Evolutionary conservation across 2,797 vertebrate species (phyloP), one percentile per base, ranked within the genome.

Genomic region (Lophotriccus pileatus): DNA sequence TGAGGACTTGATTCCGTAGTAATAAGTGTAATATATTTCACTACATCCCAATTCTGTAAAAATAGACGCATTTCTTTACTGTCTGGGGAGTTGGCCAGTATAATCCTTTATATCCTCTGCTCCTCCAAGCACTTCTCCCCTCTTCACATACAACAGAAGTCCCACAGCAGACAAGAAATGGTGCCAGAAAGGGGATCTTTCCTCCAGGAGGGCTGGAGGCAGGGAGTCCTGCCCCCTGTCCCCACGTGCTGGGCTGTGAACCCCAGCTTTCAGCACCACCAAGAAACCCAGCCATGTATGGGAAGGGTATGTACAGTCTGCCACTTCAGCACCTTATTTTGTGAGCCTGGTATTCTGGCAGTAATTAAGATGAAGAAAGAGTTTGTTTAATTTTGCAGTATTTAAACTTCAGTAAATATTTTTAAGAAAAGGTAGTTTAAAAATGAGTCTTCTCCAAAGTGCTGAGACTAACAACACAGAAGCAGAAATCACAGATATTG

Each of bases 231-330:
- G 32, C 25, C n/a, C 32, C 15, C 63, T 41, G 64, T 12, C 12
- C 39, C 62, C 5, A 1, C 0, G 1, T 14, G 39, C 55, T 36
- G 27, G 49, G 41, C 53, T 60, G 63, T 1, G 4, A 50, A 27
- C 8, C 11, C 14, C 68, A 37, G 43, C 68, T 41, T 24, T 1
- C 64, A 43, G 74, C 28, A 56, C 20, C 36, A 22, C 22, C 7
- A 1, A 50, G 13, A 50, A 82, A 83, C 11, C 4, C 22, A 16
- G 8, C 14, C 23, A 41, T 0, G 1, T 1, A 21, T 1, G 0
- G 10, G 2, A 22, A 7, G 4, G 27, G 3, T 12, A n/a, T 0
- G 3, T 9, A 27, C 23, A 20, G 3, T 14, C 21, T 37, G 10
- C 10, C 56, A 49, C 49, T 67, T 77, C 3, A 11, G 24, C 37